Conservation (phyloP, 1,140 invertebrate genomes). For the Argopecten irradians region DNA sequence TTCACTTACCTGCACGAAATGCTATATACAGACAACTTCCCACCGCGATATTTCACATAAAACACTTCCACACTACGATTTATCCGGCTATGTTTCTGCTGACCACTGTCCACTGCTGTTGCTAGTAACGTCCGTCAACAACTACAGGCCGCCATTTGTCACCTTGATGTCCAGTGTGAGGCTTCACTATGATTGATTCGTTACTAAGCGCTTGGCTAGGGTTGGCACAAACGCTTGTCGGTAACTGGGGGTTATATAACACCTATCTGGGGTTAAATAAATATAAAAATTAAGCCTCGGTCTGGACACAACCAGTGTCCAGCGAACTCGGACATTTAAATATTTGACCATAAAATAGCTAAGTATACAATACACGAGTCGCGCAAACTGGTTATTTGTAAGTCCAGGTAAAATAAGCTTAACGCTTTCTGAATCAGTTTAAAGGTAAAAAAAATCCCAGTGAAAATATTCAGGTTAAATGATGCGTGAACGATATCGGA, state of each 20-base stretch:
- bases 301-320: neutral
- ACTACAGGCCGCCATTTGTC: neutral
- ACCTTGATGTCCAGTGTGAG: neutral
- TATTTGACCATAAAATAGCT: neutral
- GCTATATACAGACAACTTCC: neutral
- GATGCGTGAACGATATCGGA: neutral
- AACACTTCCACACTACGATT: neutral
- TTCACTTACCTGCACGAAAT: neutral
- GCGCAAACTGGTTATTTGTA: neutral
- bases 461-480: neutral
- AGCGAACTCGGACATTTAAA: neutral
- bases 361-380: neutral
- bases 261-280: constrained; percentile 8
- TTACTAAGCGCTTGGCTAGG: neutral
- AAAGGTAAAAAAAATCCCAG: neutral
- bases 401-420: neutral
- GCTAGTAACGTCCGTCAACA: neutral
- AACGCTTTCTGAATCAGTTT: neutral
- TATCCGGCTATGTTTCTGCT: neutral
- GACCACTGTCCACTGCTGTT: neutral
- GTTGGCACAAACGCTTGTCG: neutral
- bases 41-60: neutral
- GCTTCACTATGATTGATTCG: neutral
- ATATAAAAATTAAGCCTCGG: constrained; percentile 1
- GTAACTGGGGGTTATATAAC: constrained; percentile 14